A percentile compares a stretch with the other conserved stretches of the same genome.
Conservation (phyloP, 2,888 invertebrate species). For the Chymomyza procnemis region DNA sequence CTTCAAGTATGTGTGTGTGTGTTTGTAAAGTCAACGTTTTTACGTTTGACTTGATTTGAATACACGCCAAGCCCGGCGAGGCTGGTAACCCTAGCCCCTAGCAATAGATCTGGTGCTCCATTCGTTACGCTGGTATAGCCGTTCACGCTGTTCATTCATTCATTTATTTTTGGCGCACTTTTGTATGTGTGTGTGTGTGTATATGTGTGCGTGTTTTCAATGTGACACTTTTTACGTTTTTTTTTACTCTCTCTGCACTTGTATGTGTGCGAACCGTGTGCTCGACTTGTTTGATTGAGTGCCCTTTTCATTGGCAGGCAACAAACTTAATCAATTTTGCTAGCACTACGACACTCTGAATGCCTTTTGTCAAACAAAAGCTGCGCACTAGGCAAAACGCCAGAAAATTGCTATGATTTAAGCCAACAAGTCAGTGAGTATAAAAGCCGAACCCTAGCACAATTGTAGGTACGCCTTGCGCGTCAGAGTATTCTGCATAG, state of each 20-base stretch:
- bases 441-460: conserved; percentile 14
- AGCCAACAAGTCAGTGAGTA: neutral
- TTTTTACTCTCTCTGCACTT: conserved; percentile 1
- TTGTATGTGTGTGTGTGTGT: conserved; percentile 17
- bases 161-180: conserved; percentile 59
- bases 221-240: conserved; percentile 26
- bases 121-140: conserved; percentile 8
- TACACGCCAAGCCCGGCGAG: conserved; percentile 29
- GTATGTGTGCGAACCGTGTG: conserved; percentile 3
- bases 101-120: conserved; percentile 11
- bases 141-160: conserved; percentile 31
- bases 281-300: conserved; percentile 57
- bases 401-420: conserved; percentile 50
- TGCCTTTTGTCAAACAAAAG: conserved; percentile 63
- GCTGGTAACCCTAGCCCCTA: neutral
- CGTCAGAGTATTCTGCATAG: neutral
- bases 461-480: conserved; percentile 29
- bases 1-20: conserved; percentile 39
- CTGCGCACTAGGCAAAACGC: conserved; percentile 49
- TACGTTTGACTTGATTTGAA: conserved; percentile 67
- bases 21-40: conserved; percentile 64
- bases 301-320: conserved; percentile 65
- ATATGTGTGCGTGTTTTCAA: conserved; percentile 37
- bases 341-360: conserved; percentile 22
- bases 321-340: conserved; percentile 70